Evolutionary conservation across 2,888 invertebrate genomes (phyloP).

Genomic region (Miltochrista miniata): DNA sequence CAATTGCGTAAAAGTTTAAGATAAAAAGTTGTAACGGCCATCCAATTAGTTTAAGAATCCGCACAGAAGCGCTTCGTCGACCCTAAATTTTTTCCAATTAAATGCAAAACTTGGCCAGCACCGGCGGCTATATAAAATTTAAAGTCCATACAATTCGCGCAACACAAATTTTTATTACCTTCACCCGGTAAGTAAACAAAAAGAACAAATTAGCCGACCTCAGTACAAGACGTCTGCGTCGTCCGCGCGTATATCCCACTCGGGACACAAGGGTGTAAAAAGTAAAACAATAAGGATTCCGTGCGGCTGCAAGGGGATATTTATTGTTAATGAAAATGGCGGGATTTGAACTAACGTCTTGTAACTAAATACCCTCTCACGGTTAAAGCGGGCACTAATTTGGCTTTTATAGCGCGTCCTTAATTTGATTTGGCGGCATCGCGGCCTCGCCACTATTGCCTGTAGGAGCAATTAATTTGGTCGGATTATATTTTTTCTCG

Average conservation of each 20-base stretch:
- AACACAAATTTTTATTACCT: slow-evolving; percentile 83
- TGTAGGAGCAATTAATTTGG: slow-evolving; percentile 83
- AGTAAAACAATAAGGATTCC: slow-evolving; percentile 83
- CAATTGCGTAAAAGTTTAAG: slow-evolving; percentile 69
- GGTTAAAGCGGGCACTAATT: slow-evolving; percentile 84
- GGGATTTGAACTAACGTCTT: slow-evolving; percentile 84
- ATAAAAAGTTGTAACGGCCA: slow-evolving; percentile 78
- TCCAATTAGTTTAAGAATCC: slow-evolving; percentile 81
- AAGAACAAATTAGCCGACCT: slow-evolving; percentile 78
- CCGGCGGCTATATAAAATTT: slow-evolving; percentile 80
- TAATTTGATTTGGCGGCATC: slow-evolving; percentile 84
- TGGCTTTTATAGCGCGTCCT: slow-evolving; percentile 84
- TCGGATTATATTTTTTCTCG: slow-evolving; percentile 82
- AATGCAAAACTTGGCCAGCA: slow-evolving; percentile 78
- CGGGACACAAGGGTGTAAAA: slow-evolving; percentile 83
- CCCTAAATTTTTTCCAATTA: slow-evolving; percentile 82
- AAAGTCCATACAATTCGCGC: slow-evolving; percentile 82
- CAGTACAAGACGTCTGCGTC: slow-evolving; percentile 69
- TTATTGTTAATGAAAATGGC: slow-evolving; percentile 85
- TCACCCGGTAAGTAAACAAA: slow-evolving; percentile 80
- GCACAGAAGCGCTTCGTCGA: slow-evolving; percentile 78
- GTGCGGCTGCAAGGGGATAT: slow-evolving; percentile 80
- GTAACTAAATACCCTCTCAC: slow-evolving; percentile 84
- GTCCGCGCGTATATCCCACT: slow-evolving; percentile 64
- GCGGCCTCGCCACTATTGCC: slow-evolving; percentile 79